These are phyloP conservation scores for Cylloceria caligata DNA, from an alignment of 2,888 invertebrate species.

Conservation along the genomic window DNA sequence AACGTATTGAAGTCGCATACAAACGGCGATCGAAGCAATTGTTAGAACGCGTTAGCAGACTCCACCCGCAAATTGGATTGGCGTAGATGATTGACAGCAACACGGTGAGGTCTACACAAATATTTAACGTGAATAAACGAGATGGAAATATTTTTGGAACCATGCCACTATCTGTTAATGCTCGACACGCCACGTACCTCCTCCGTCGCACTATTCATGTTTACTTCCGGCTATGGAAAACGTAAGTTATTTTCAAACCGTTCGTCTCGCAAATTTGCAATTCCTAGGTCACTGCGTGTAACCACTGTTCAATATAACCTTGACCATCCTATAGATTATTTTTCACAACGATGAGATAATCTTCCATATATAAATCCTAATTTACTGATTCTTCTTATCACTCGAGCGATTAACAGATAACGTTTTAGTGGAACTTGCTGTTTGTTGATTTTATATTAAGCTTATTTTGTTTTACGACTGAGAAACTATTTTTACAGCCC, in stretches of 20 bases:
- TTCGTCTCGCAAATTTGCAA: slow-evolving; percentile 35
- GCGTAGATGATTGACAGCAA: slow-evolving; percentile 23
- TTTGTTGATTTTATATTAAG: slow-evolving; percentile 9
- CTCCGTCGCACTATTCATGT: not conserved
- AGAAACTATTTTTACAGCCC: slow-evolving; percentile 28
- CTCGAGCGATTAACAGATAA: not conserved
- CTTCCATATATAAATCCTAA: slow-evolving; percentile 6
- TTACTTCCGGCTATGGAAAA: slow-evolving; percentile 46
- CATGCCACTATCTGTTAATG: not conserved
- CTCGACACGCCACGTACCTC: not conserved
- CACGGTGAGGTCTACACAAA: not conserved
- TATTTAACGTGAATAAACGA: not conserved
- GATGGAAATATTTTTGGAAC: slow-evolving; percentile 40
- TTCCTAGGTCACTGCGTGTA: slow-evolving; percentile 32
- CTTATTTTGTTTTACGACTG: slow-evolving; percentile 39
- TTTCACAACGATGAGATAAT: slow-evolving; percentile 18
- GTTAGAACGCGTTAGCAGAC: not conserved
- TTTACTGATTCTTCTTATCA: not conserved
- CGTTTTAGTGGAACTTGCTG: not conserved
- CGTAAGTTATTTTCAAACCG: slow-evolving; percentile 20
- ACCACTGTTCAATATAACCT: too few relatives aligned
- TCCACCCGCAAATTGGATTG: slow-evolving; percentile 22
- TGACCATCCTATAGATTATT: too few relatives aligned
- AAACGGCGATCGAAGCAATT: not conserved
- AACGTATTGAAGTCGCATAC: not conserved